phyloP scores from a whole-genome alignment of 2,113 vertebrate species.

The Onychostoma macrolepis region DNA sequence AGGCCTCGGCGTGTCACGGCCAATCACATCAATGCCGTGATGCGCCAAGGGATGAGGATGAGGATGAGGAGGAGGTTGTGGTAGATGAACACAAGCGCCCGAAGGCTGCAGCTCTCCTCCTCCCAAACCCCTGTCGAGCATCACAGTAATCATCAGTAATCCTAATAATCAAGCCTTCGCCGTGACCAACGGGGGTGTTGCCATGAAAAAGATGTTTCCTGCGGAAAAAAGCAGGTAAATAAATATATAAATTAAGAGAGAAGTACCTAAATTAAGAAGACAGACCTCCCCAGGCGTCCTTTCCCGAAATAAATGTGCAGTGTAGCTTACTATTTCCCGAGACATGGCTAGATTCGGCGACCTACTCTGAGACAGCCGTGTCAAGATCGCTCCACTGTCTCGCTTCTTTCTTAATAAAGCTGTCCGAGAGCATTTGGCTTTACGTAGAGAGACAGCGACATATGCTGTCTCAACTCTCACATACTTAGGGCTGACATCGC shows the following conservation, averaged over 20 bases:
- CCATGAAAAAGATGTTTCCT: slow-evolving; percentile 65
- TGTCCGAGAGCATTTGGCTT: slow-evolving; percentile 11
- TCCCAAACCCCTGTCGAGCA: slow-evolving; percentile 48
- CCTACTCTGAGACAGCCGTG: slow-evolving; percentile 12
- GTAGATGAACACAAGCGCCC: slow-evolving; percentile 33
- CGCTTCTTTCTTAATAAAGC: slow-evolving; percentile 28
- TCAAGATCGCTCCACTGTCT: slow-evolving; percentile 14
- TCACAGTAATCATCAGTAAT: slow-evolving; percentile 70
- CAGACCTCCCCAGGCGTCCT: slow-evolving; percentile 66
- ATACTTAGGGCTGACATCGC: slow-evolving; percentile 4
- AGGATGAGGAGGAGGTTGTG: slow-evolving; percentile 44
- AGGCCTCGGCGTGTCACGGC: slow-evolving; percentile 29
- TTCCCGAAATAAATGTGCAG: slow-evolving; percentile 18
- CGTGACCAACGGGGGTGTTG: slow-evolving; percentile 13
- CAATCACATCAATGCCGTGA: slow-evolving; percentile 40
- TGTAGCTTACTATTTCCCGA: not conserved
- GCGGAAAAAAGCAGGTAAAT: slow-evolving; percentile 66
- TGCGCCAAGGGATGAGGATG: slow-evolving; percentile 33
- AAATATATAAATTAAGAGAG: slow-evolving; percentile 52
- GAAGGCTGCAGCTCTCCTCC: slow-evolving; percentile 54
- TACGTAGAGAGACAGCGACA: not conserved
- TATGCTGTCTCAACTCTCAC: slow-evolving; percentile 14
- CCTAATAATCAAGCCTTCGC: slow-evolving; percentile 61
- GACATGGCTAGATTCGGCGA: not conserved
- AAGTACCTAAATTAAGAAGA: slow-evolving; percentile 38